Conservation (phyloP, 2,888 invertebrate species). For the Allygus modestus region DNA sequence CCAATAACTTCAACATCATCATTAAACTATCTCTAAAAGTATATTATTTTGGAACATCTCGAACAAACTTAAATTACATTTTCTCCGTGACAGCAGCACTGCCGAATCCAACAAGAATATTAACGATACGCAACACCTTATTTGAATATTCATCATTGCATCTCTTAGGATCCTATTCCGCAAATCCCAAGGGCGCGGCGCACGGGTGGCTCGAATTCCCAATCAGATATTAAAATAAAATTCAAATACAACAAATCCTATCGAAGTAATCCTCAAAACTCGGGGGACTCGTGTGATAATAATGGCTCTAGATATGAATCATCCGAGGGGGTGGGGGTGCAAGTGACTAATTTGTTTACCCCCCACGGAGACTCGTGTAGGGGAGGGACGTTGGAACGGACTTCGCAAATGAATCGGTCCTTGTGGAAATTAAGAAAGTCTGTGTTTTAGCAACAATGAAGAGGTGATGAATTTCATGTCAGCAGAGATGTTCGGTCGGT, state of each 20-base stretch:
- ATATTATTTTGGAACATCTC: neutral
- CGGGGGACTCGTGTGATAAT: slow-evolving; percentile 46
- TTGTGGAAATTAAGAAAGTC: slow-evolving; percentile 53
- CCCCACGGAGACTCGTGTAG: neutral
- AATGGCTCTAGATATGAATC: slow-evolving; percentile 50
- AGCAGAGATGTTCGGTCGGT: neutral
- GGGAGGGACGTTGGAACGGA: slow-evolving; percentile 3
- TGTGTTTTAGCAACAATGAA: slow-evolving; percentile 46
- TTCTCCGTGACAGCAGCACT: neutral
- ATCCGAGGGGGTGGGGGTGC: slow-evolving; percentile 7
- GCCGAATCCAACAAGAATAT: slow-evolving; percentile 26
- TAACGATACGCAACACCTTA: slow-evolving; percentile 53
- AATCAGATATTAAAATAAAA: slow-evolving; percentile 60
- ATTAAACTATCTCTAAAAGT: too few species aligned
- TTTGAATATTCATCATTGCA: slow-evolving; percentile 49
- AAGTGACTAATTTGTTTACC: slow-evolving; percentile 54
- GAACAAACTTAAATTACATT: neutral
- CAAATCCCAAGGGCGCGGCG: slow-evolving; percentile 42
- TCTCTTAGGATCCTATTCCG: slow-evolving; percentile 17
- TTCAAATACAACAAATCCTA: slow-evolving; percentile 58
- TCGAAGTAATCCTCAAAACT: slow-evolving; percentile 51
- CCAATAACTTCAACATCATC: too few species aligned
- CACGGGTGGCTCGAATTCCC: slow-evolving; percentile 56
- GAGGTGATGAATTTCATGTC: slow-evolving; percentile 36
- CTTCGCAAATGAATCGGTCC: slow-evolving; percentile 54